A percentile compares a stretch with the other conserved stretches of the same genome.
phyloP scores from a whole-genome alignment of 2,113 vertebrate genomes.

The Tragelaphus imberbis region DNA sequence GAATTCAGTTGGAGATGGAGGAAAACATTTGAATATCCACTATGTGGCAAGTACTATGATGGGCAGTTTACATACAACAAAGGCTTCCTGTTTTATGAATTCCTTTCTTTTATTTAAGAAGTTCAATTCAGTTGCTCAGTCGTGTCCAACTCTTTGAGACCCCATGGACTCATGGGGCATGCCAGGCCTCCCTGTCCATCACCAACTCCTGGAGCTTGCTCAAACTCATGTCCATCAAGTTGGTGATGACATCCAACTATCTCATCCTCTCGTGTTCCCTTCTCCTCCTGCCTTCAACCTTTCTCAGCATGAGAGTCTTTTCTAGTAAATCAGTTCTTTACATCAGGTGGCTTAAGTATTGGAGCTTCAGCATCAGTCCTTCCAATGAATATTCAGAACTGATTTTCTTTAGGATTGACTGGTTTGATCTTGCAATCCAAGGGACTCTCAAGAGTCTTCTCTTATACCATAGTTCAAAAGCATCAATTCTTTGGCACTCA shows the following conservation, averaged over 20 bases:
- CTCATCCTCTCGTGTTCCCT: background rate
- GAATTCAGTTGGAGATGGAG: background rate
- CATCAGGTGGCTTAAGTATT: background rate
- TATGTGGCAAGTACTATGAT: background rate
- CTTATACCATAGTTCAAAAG: background rate
- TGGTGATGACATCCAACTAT: background rate
- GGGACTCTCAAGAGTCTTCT: background rate
- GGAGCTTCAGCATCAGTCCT: background rate
- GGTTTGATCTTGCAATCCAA: background rate
- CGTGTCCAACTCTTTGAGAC: background rate
- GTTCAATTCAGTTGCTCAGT: background rate
- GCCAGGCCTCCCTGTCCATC: background rate
- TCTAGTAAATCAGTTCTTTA: background rate
- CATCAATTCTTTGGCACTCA: background rate
- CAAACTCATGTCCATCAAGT: background rate
- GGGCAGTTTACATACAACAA: background rate
- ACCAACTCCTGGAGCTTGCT: background rate
- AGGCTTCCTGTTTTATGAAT: background rate
- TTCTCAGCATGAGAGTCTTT: background rate
- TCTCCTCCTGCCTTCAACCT: background rate
- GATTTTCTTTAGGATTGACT: background rate
- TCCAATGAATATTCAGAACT: background rate
- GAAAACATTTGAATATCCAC: background rate
- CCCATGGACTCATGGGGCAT: background rate
- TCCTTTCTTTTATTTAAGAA: background rate